Conservation (phyloP, 2,113 vertebrate genomes). For the Phaethon lepturus region DNA sequence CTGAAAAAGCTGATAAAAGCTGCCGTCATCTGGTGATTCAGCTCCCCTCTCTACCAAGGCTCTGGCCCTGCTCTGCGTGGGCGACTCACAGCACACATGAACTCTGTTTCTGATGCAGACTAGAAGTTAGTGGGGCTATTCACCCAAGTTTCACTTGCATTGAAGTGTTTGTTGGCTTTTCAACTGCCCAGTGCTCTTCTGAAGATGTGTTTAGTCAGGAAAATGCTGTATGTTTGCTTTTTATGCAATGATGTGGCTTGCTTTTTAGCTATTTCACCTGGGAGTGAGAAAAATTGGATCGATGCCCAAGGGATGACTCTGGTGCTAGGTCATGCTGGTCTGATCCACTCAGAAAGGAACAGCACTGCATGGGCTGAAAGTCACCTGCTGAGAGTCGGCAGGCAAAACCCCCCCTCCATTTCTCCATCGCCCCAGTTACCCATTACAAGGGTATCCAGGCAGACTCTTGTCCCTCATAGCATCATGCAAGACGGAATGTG, state of each 20-base stretch:
- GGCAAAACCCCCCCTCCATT: background rate
- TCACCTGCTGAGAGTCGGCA: background rate
- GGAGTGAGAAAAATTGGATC: background rate
- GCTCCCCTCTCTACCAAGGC: background rate
- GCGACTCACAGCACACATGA: background rate
- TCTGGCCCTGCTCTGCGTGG: background rate
- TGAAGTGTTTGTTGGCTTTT: background rate
- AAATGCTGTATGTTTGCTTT: background rate
- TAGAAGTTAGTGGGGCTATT: background rate
- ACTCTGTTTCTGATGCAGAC: background rate
- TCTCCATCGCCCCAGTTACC: background rate
- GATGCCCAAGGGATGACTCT: background rate
- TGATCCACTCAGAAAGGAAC: background rate
- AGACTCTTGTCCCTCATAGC: background rate
- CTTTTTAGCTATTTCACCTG: background rate
- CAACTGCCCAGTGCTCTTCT: background rate
- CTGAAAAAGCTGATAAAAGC: slow-evolving; percentile 31
- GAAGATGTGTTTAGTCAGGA: background rate
- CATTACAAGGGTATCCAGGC: background rate
- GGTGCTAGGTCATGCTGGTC: background rate
- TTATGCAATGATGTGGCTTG: background rate
- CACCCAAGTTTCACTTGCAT: background rate
- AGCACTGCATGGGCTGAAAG: background rate
- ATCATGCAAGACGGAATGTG: background rate
- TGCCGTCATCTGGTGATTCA: background rate